These are phyloP conservation scores for Peromyscus eremicus DNA, from an alignment of 2,797 vertebrate species.

Conservation along the genomic window DNA sequence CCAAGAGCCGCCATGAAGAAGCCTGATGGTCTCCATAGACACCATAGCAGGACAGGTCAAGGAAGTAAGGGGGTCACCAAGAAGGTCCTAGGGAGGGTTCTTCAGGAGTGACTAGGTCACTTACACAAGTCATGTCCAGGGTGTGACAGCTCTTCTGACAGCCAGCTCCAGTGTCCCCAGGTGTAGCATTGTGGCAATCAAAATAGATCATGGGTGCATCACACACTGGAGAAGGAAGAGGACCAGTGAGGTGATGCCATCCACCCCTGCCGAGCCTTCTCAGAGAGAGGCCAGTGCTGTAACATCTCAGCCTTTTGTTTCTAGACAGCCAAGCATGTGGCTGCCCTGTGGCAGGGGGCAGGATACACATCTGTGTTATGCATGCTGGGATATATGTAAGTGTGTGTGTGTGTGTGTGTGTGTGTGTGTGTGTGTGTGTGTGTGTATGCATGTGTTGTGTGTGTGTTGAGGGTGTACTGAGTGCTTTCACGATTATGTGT, in stretches of 20 bases:
- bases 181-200: slow-evolving; percentile 88
- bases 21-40: neutral
- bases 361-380: neutral
- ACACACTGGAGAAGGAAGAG: slow-evolving; percentile 86
- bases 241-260: neutral
- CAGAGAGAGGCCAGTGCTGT: neutral
- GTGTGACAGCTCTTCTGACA: slow-evolving; percentile 95
- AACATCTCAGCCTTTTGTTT: fast-evolving
- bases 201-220: slow-evolving; percentile 91
- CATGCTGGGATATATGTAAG: neutral
- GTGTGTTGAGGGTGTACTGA: neutral
- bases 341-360: neutral
- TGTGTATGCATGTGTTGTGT: neutral
- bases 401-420: neutral
- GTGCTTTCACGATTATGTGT: neutral
- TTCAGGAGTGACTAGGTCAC: slow-evolving; percentile 71
- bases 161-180: slow-evolving; percentile 88
- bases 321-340: fast-evolving
- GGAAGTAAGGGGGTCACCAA: neutral
- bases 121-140: slow-evolving; percentile 95
- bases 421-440: neutral
- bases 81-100: neutral
- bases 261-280: neutral
- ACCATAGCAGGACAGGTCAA: neutral
- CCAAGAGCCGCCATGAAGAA: neutral